Percentiles rank a stretch among this genome's conserved stretches.
Evolutionary conservation across 92 coral and sea anemone genomes (phyloP).

Genomic region (Pocillopora meandrina): DNA sequence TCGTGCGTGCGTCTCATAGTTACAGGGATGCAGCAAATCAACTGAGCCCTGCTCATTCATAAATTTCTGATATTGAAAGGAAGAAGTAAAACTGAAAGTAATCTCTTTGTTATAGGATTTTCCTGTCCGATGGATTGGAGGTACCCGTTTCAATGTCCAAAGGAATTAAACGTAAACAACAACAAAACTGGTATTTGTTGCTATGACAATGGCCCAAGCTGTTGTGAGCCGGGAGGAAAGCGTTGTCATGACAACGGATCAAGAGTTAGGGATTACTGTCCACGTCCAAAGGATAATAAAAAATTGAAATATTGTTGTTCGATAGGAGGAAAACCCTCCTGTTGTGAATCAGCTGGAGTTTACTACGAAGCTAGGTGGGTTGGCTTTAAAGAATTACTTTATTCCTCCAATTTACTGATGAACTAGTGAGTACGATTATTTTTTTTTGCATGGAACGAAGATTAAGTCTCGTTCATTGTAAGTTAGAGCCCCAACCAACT

Average conservation of each 20-base stretch:
- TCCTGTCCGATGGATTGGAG: conserved; percentile 66
- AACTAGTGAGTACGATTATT: not conserved
- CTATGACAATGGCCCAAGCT: conserved; percentile 65
- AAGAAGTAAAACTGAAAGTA: not conserved
- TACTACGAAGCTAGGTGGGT: conserved; percentile 14
- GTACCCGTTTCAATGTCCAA: conserved; percentile 65
- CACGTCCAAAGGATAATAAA: conserved; percentile 67
- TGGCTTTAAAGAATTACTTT: not conserved
- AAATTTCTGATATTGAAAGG: no score
- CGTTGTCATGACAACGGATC: conserved; percentile 65
- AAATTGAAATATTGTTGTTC: conserved; percentile 67
- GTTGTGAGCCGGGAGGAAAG: conserved; percentile 79
- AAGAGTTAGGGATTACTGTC: conserved; percentile 71
- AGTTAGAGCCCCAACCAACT: no score
- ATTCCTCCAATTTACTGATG: not conserved
- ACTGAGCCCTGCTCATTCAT: no score
- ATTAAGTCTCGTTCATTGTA: no score
- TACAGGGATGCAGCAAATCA: no score
- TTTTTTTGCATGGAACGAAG: no score
- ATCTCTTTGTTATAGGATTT: conserved; percentile 5
- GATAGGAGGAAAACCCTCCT: conserved; percentile 58
- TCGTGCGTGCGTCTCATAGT: no score
- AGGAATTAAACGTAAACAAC: conserved; percentile 1
- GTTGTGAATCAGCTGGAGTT: conserved; percentile 52
- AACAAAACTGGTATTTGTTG: conserved; percentile 65